Base-by-base conservation (phyloP, 2,797 vertebrate species). In the Sebastolobus altivelis region DNA sequence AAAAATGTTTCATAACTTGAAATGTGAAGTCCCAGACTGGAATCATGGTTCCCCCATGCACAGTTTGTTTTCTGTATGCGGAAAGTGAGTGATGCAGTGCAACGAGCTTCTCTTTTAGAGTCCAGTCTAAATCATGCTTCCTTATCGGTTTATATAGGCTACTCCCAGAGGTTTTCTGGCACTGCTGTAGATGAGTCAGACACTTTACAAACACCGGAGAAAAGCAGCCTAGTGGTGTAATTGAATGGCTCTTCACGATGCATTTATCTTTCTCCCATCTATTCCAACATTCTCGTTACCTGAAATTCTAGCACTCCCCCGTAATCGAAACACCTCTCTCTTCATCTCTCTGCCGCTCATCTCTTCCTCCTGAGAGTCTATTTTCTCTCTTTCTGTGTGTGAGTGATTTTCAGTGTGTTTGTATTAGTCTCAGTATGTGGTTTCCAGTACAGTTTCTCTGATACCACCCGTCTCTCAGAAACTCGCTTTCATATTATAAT, bases 401-500 rank as follows among this genome's bases (percentile, higher is more conserved):
- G 40, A 29, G 59, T 58, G 40, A 62, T 73, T 46, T 65, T 38
- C 35, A 54, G 8, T 61, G 11, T 59, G 33, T 75, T 72, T 70
- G 43, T 59, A 54, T 72, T 70, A 52, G 35, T 76, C 55, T 71
- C 52, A 59, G n/a, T 38, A n/a, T 72, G 29, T 14, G 35, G 13
- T 58, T 81, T 71, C 74, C 29, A 49, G 13, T 29, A 14, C 59
- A 43, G 69, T 72, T 61, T 74, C 79, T 77, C 31, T 78, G 68
- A 77, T 61, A 59, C 43, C 35, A 10, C 62, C 77, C 66, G n/a
- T 75, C 74, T 59, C 46, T 77, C 54, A 75, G 54, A 81, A 76
- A 33, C 37, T 10, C 40, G 0, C 80, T 86, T 91, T 88, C 72
- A 86, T 77, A 71, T 87, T 81, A 62, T 82, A 87, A 91, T 92